Evolutionary conservation across 2,113 vertebrate genomes (phyloP), one percentile per base, ranked within the genome.

Genomic region (Paradisaea rubra): DNA sequence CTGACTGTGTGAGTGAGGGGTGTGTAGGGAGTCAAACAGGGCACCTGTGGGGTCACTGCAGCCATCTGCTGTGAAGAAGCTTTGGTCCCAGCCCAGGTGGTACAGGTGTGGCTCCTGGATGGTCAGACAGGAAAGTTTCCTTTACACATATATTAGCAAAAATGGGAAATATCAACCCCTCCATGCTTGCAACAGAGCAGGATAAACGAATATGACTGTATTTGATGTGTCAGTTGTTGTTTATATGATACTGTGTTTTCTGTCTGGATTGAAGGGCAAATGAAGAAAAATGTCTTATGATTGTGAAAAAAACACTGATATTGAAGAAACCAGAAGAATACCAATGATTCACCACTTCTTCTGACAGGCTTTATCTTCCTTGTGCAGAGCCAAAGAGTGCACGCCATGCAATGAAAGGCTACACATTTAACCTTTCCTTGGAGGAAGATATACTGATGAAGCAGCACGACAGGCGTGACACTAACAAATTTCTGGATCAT

Each of bases 401-500:
- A 81, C 28, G 44, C 30, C 6, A 37, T 72, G n/a, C 71, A 33
- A 39, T 7, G 24, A 66, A 88, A 65, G 44, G 21, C 45, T 82
- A 47, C 13, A 54, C 0, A 5, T 72, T 92, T 90, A 87, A 93
- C 65, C 25, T 91, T 79, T 80, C 57, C 33, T 88, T 56, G 68
- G 35, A 89, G 50, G n/a, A 91, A 76, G 47, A 91, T 42, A 71
- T 73, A 82, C 71, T 2, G 6, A 42, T 60, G 76, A 87, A 91
- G 64, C 60, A 31, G 22, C 54, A 57, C 39, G 61, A 81, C n/a
- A 69, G 73, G 18, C 59, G 44, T 21, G 63, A 74, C 50, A 87
- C 52, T 91, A 91, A 88, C 24, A 74, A 70, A 93, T 86, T 72
- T 91, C 70, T 84, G 10, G 23, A 53, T 96, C 54, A 57, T 93